Conservation (phyloP, 2,113 vertebrate genomes). For the Ophthalmolycus amberensis region DNA sequence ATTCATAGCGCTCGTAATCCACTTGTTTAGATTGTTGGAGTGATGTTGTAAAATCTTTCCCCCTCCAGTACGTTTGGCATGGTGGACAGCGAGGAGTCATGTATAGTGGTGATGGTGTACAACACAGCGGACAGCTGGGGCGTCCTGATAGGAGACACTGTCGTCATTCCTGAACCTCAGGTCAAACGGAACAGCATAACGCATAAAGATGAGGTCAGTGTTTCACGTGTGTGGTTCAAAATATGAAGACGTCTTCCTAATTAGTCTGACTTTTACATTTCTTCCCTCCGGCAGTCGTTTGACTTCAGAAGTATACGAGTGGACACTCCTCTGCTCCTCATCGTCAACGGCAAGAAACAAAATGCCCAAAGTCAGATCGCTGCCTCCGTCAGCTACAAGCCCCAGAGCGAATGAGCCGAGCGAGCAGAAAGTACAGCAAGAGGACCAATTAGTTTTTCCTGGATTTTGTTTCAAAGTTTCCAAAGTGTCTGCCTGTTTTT, state of each 20-base stretch:
- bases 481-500: slow-evolving; percentile 55
- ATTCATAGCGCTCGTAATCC: neutral
- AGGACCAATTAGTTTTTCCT: slow-evolving; percentile 18
- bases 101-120: slow-evolving; percentile 91
- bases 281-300: slow-evolving; percentile 68
- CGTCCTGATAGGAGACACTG: slow-evolving; percentile 91
- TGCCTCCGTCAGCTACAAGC: slow-evolving; percentile 86
- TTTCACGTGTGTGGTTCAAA: neutral
- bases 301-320: slow-evolving; percentile 90
- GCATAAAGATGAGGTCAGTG: slow-evolving; percentile 87
- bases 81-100: slow-evolving; percentile 89
- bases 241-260: neutral
- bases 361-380: slow-evolving; percentile 87
- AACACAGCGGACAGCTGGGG: slow-evolving; percentile 93
- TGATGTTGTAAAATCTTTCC: neutral
- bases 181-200: slow-evolving; percentile 87
- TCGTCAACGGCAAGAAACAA: slow-evolving; percentile 92
- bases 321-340: slow-evolving; percentile 88
- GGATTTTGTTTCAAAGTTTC: slow-evolving; percentile 25
- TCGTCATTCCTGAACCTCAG: slow-evolving; percentile 90
- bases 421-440: neutral
- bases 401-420: slow-evolving; percentile 85
- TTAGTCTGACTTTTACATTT: neutral
- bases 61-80: slow-evolving; percentile 89
- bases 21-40: neutral